phyloP scores from a whole-genome alignment of 2,888 invertebrate genomes.

The Dasypogon diadema region DNA sequence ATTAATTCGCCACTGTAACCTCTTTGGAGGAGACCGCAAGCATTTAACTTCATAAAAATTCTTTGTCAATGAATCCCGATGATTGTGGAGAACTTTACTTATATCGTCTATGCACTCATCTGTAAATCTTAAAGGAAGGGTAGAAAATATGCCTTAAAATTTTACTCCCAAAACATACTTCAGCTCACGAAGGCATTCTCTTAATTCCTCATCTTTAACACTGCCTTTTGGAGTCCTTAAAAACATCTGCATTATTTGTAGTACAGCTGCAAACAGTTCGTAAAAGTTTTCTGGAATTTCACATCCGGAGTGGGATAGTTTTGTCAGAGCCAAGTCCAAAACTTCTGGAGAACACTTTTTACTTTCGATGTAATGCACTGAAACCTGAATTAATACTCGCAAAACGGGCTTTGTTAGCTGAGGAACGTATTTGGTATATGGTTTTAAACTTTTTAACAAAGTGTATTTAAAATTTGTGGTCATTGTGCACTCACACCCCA shows the following conservation, averaged over 20 bases:
- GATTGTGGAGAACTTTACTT: constrained; percentile 70
- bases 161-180: constrained; percentile 64
- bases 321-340: constrained; percentile 66
- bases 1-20: constrained; percentile 71
- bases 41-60: constrained; percentile 67
- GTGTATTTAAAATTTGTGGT: constrained; percentile 65
- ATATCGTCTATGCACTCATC: constrained; percentile 71
- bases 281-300: constrained; percentile 69
- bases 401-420: constrained; percentile 66
- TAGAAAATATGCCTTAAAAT: background rate
- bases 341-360: constrained; percentile 67
- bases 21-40: constrained; percentile 66
- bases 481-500: too few relatives aligned
- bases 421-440: constrained; percentile 65
- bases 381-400: constrained; percentile 68
- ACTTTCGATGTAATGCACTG: constrained; percentile 68
- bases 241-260: constrained; percentile 70
- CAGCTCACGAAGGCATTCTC: constrained; percentile 69
- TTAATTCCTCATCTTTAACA: constrained; percentile 69
- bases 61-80: constrained; percentile 66
- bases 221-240: constrained; percentile 68
- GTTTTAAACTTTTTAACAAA: constrained; percentile 63
- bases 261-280: constrained; percentile 70
- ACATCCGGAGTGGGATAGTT: constrained; percentile 66
- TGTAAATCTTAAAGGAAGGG: constrained; percentile 64